Conservation (phyloP, 2,797 vertebrate genomes). For the Cynopterus sphinx region DNA sequence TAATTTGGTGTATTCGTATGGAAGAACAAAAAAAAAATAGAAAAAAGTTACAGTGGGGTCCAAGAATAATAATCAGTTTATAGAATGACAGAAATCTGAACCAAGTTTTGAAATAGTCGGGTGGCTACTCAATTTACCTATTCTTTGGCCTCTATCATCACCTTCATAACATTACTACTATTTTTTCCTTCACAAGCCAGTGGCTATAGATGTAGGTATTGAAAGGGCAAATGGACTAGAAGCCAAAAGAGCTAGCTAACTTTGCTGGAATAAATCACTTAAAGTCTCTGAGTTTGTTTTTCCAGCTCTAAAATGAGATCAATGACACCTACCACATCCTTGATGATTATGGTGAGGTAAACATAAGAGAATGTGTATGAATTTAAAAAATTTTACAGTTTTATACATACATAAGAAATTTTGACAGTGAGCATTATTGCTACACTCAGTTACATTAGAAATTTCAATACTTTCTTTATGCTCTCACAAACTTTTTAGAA, state of each 20-base stretch:
- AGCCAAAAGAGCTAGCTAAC: not conserved
- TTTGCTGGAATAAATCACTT: not conserved
- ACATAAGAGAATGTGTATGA: not conserved
- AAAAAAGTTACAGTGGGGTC: not conserved
- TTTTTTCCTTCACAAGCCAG: not conserved
- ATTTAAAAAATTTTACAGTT: conserved; percentile 8
- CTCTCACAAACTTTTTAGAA: not conserved
- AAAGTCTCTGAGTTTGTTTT: conserved; percentile 36
- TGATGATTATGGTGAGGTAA: not conserved
- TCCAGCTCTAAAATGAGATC: conserved; percentile 20
- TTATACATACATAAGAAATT: not conserved
- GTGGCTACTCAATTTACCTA: not conserved
- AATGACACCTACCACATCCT: not conserved
- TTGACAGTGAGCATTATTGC: not conserved
- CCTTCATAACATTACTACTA: not conserved
- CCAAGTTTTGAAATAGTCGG: not conserved
- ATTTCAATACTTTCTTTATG: not conserved
- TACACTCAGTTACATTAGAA: not conserved
- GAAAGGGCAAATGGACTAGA: not conserved
- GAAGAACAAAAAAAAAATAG: not conserved
- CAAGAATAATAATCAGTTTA: conserved; percentile 46
- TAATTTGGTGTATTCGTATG: conserved; percentile 35
- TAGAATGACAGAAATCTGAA: conserved; percentile 19
- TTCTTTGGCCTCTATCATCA: not conserved
- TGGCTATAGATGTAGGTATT: not conserved